These are phyloP conservation scores for Manacus vitellinus DNA, from an alignment of 2,113 vertebrate genomes.

Conservation along the genomic window DNA sequence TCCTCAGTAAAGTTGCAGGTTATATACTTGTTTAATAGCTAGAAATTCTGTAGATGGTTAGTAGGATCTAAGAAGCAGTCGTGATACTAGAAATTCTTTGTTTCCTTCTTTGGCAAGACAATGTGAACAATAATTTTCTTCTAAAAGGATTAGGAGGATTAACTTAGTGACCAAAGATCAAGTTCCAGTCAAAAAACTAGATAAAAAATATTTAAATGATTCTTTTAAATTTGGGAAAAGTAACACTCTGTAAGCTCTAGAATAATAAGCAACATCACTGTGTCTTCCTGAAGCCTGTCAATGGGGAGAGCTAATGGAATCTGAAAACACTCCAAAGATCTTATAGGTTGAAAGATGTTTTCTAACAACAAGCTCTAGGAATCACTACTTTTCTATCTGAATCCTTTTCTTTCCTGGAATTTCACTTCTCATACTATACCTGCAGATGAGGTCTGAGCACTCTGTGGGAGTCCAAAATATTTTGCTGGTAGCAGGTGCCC, in stretches of 20 bases:
- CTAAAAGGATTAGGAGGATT: not conserved
- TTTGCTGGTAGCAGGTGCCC: not conserved
- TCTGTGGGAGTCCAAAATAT: not conserved
- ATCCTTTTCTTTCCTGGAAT: not conserved
- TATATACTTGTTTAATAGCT: not conserved
- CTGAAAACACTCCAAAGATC: not conserved
- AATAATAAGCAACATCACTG: not conserved
- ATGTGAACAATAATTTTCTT: not conserved
- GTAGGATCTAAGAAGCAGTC: not conserved
- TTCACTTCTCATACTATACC: not conserved
- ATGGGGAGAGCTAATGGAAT: not conserved
- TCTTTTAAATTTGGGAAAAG: not conserved
- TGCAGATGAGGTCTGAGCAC: not conserved
- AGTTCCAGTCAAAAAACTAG: not conserved
- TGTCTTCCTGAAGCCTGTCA: not conserved
- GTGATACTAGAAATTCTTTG: not conserved
- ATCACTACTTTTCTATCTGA: not conserved
- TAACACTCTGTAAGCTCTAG: not conserved
- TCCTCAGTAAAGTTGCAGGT: not conserved
- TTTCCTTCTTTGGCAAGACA: not conserved
- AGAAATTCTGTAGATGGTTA: not conserved
- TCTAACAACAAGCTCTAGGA: not conserved
- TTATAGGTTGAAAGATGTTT: not conserved
- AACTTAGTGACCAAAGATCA: not conserved
- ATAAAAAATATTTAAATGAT: not conserved